Base-by-base conservation (phyloP, 1,140 invertebrate genomes). In the Sipha flava region DNA sequence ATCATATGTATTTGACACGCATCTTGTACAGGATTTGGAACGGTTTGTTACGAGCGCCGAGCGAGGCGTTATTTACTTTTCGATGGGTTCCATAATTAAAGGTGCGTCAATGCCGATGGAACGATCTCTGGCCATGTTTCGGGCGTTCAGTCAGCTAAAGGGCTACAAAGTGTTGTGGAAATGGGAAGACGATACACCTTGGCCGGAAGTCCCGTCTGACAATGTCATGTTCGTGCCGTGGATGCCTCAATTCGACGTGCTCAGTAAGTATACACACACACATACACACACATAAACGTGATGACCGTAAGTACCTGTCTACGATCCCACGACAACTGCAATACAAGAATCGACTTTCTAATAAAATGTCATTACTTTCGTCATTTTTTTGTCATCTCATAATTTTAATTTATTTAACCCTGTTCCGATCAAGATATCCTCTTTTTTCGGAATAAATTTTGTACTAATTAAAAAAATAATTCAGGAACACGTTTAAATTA, bases 201-300 rank as follows among this genome's bases (percentile, higher is more conserved):
- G 68, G 5, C 12, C 4, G 4, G 34, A 54, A 37, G 6, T 43
- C 23, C 81, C 88, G 80, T 88, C 90, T 21, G 84, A 86, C 73
- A 92, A 91, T 84, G 87, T 91, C 77, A 87, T 87, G 83, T 86
- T 88, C 31, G 84, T 87, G 80, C 85, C 87, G 81, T 91, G 90
- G 91, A 83, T 91, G 10, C 88, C 90, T 7, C 90, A 92, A 83
- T 86, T 88, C 81, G 88, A 89, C 83, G 85, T 91, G 81, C 84
- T 91, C 82, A 88, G 90, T 91, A 84, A 87, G 86, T 77, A 4
- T 9, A 68, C 16, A n/a, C 37, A 10, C 10, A 6, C 4, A 40
- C 10, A 40, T 6, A 40, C 10, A 4, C 5, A 40, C 37, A 40
- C 37, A 6, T 10, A 40, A 40, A 40, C 37, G 37, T 40, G 5